Conservation (phyloP, 2,113 vertebrate species). For the Nyctibius bracteatus region DNA sequence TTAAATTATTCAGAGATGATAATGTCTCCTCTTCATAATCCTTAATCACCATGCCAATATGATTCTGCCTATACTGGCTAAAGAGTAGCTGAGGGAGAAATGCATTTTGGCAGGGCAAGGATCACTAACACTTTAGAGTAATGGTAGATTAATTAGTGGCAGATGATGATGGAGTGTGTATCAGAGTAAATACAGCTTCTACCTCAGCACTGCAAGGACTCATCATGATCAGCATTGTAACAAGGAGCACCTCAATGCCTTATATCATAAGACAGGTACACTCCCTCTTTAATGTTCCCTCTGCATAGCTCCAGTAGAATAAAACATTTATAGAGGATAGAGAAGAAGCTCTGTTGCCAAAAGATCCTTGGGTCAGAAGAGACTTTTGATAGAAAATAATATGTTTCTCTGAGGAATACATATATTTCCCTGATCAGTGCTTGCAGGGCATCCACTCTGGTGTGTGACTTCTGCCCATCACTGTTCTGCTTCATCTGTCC, state of each 20-base stretch:
- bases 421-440: not conserved
- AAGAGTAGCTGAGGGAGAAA: slow-evolving; percentile 14
- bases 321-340: not conserved
- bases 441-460: not conserved
- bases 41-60: slow-evolving; percentile 42
- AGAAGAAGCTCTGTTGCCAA: not conserved
- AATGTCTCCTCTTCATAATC: slow-evolving; percentile 38
- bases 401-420: not conserved
- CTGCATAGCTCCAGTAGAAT: not conserved
- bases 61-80: not conserved
- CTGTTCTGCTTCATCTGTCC: not conserved
- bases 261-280: not conserved
- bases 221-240: not conserved
- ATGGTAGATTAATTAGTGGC: slow-evolving; percentile 30
- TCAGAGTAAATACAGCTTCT: not conserved
- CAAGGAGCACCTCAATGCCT: not conserved
- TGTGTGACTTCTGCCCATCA: too few relatives aligned
- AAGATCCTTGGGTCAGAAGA: not conserved
- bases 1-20: slow-evolving; percentile 45
- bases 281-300: not conserved
- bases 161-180: not conserved
- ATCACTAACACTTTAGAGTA: not conserved
- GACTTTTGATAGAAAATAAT: not conserved
- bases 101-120: slow-evolving; percentile 5
- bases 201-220: not conserved